Base-by-base conservation (phyloP, 2,113 vertebrate genomes). In the Romanogobio albipinnatus region DNA sequence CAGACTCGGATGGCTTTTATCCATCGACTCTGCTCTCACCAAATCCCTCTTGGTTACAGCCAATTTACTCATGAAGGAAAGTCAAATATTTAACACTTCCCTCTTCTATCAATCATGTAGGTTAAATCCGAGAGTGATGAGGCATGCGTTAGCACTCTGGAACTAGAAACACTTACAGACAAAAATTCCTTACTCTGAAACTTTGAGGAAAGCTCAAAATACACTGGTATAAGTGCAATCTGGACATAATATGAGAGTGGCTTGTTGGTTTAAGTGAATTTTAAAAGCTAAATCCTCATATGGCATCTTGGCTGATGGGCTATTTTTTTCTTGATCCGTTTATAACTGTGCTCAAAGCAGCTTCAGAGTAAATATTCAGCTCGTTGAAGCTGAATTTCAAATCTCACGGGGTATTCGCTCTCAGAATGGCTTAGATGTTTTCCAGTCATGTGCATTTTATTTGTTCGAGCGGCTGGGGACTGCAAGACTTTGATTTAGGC, bases 51-150 rank as follows among this genome's bases (percentile, higher is more conserved):
- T 36, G 66, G 43, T 74, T 19, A 19, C 56, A 51, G 49, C 68
- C 77, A 64, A 74, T 86, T 86, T 64, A 75, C 64, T 71, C 64
- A 29, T 45, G 56, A 73, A 61, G 64, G 14, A 11, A 56, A 70
- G 76, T 43, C 33, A 26, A 78, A 79, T 68, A 56, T 74, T 53
- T 81, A 59, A 70, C 53, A 51, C 24, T 14, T n/a, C 39, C 61
- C 36, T 74, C 13, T 47, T 75, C 22, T 81, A 15, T 81, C 70
- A 64, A 8, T 71, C 49, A n/a, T 36, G 47, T 43, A 56, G 45
- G 19, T 58, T 70, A 53, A 62, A 70, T 68, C 45, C 19, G 5
- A 68, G 79, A 66, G 47, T n/a, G 61, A 81, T 33, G 47, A 81
- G 61, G 19, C 24, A 36, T 17, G 3, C 26, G 19, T 49, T 62